phyloP scores from a whole-genome alignment of 2,888 invertebrate genomes.

The Leptinotarsa peninsularis region DNA sequence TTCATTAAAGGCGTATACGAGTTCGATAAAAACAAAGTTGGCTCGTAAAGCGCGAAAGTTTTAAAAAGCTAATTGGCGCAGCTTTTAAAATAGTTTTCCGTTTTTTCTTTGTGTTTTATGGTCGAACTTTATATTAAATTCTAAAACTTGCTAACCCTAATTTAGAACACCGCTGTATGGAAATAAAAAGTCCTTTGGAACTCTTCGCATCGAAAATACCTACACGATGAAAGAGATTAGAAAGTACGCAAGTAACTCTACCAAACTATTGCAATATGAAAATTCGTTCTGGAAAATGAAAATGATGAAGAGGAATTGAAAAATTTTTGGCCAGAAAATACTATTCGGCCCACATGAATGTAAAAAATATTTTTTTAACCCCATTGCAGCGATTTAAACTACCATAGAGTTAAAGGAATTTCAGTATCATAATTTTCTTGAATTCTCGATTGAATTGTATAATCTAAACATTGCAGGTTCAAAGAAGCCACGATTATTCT shows the following conservation, averaged over 20 bases:
- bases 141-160: slow-evolving; percentile 48
- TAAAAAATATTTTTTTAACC: no score
- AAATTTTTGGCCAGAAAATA: not conserved
- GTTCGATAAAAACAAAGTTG: slow-evolving; percentile 44
- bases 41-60: slow-evolving; percentile 42
- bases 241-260: slow-evolving; percentile 22
- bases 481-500: no score
- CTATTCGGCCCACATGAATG: no score
- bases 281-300: not conserved
- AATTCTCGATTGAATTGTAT: no score
- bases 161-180: slow-evolving; percentile 45
- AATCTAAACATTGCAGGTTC: no score
- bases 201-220: slow-evolving; percentile 18
- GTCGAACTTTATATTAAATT: slow-evolving; percentile 49
- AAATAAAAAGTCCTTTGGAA: slow-evolving; percentile 23
- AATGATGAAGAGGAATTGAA: not conserved
- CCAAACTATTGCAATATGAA: slow-evolving; percentile 2
- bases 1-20: slow-evolving; percentile 41
- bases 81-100: slow-evolving; percentile 49
- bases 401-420: no score
- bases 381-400: no score
- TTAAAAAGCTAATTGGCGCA: slow-evolving; percentile 48
- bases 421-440: no score
- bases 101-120: slow-evolving; percentile 45
- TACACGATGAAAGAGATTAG: slow-evolving; percentile 23